Evolutionary conservation across 1,140 invertebrate genomes (phyloP).

Genomic region (Eufriesea mexicana): DNA sequence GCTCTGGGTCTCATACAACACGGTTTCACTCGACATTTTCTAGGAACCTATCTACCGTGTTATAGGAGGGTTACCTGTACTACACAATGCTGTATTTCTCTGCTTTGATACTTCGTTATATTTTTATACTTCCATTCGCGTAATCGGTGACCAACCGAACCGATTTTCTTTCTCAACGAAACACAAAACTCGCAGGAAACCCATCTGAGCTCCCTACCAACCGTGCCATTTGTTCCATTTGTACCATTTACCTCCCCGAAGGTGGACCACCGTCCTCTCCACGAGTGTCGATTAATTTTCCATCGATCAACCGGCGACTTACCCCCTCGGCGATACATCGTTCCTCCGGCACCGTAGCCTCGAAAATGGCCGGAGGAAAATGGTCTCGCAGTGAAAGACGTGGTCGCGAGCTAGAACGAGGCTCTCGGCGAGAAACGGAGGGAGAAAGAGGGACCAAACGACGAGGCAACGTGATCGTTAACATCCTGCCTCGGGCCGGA

Average conservation of each 20-base stretch:
- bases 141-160: too few species aligned
- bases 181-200: not conserved
- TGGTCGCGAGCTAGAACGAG: not conserved
- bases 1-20: too few species aligned
- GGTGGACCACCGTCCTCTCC: not conserved
- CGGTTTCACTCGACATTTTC: too few species aligned
- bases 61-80: too few species aligned
- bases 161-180: too few species aligned
- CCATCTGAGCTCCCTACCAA: too few species aligned
- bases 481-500: not conserved
- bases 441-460: not conserved
- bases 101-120: too few species aligned
- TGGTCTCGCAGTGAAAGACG: not conserved
- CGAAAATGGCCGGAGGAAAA: not conserved
- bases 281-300: not conserved
- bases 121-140: too few species aligned
- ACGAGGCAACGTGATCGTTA: constrained; percentile 4
- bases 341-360: not conserved
- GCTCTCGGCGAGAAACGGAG: not conserved
- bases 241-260: not conserved
- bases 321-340: too few species aligned
- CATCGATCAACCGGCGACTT: not conserved
- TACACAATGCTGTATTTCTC: too few species aligned
- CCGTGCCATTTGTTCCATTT: not conserved
- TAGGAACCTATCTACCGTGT: too few species aligned